phyloP scores from a whole-genome alignment of 2,797 vertebrate genomes.

The Emydoidea blandingii region DNA sequence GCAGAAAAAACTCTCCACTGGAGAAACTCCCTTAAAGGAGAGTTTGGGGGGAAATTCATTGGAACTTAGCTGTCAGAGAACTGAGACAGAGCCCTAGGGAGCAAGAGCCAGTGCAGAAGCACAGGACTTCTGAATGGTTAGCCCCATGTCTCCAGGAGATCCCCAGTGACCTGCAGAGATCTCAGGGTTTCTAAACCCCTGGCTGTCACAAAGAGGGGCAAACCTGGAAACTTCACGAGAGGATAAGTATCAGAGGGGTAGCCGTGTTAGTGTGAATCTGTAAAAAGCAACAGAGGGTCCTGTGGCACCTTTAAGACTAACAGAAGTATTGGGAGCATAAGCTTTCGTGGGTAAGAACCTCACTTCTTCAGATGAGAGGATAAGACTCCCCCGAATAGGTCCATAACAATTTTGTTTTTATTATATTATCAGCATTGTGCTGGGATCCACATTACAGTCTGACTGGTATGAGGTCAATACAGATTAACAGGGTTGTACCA shows the following conservation, averaged over 20 bases:
- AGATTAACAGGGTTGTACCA: neutral
- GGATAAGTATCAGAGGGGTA: too few relatives aligned
- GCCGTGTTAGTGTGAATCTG: too few relatives aligned
- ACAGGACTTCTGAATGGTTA: neutral
- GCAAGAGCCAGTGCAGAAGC: neutral
- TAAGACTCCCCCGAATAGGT: accelerated
- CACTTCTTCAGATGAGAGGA: accelerated
- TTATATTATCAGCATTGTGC: accelerated
- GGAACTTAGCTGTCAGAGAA: neutral
- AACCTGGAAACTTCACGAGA: accelerated
- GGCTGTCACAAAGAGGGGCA: neutral
- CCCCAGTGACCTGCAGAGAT: neutral
- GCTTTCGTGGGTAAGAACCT: too few relatives aligned
- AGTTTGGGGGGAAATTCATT: neutral
- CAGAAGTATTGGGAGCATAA: too few relatives aligned
- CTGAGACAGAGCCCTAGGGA: neutral
- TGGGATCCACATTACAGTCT: neutral
- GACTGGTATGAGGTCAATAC: neutral
- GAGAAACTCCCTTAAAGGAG: neutral
- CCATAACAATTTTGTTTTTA: neutral
- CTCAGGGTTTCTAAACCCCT: accelerated
- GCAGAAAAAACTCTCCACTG: neutral
- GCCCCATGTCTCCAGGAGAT: neutral
- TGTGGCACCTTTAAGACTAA: too few relatives aligned
- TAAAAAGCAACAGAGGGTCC: too few relatives aligned